Base-by-base conservation (phyloP, 2,113 vertebrate genomes). In the Tretioscincus oriximinensis region DNA sequence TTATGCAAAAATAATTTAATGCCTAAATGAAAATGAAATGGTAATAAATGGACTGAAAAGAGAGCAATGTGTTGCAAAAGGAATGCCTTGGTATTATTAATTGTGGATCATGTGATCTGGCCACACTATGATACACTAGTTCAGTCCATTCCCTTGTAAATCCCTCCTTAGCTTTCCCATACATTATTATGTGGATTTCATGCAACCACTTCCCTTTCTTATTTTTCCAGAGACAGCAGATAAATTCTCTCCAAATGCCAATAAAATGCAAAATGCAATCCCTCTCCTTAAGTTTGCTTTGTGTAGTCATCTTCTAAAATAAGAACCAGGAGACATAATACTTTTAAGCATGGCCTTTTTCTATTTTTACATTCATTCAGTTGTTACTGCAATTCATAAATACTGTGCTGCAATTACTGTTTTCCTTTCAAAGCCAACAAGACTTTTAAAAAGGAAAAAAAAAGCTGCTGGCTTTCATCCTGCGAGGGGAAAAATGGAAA, bases 171-270 rank as follows among this genome's bases (percentile, higher is more conserved):
- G 92, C 92, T 92, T 95, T 94, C 93, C 93, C 93, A 92, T 95
- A 94, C 94, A 84, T 94, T 94, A 95, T 95, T 94, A 95, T 94
- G 92, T 94, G 94, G 95, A 95, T 96, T 95, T 94, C 93, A 94
- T 94, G 85, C 90, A 94, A 95, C 95, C 95, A 95, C 95, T 95
- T 96, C 95, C 95, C 93, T 93, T 95, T 95, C 93, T 96, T 92
- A 96, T 95, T 96, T 76, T 96, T 95, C 94, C 93, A 96, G 95
- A 95, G 92, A 95, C 93, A 90, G 92, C 86, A 85, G 94, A 94
- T 96, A 95, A 95, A 93, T 82, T 96, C 95, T 95, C 94, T 94
- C 94, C 85, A 92, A 95, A 94, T 89, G 78, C 93, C 94, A 95
- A 93, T 96, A 96, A 96, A 96, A 94, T 1, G 7, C 91, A 93